phyloP scores from a whole-genome alignment of 2,888 invertebrate genomes.

The Drosophila ezoana region DNA sequence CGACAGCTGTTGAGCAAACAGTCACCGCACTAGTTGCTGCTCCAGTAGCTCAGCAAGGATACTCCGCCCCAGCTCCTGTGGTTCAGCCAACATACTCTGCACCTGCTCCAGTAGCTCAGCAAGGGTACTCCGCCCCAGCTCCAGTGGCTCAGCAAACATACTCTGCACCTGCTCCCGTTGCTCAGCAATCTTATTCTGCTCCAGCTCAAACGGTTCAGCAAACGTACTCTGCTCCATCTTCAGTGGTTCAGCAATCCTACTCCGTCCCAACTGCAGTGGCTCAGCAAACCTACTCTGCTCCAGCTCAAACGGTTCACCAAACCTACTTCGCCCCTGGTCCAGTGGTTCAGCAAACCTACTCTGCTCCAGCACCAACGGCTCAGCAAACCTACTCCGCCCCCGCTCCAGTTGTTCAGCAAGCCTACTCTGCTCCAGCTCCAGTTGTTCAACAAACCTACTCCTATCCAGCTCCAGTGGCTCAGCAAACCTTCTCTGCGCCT shows the following conservation, averaged over 20 bases:
- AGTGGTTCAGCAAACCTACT: slow-evolving; percentile 5
- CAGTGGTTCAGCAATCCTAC: slow-evolving; percentile 11
- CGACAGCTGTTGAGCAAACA: slow-evolving; percentile 29
- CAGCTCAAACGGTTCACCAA: slow-evolving; percentile 4
- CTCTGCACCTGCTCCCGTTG: slow-evolving; percentile 36
- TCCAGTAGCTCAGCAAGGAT: slow-evolving; percentile 29
- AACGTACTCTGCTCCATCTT: neutral
- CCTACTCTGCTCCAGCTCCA: neutral
- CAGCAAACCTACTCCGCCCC: slow-evolving; percentile 21
- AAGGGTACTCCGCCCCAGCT: slow-evolving; percentile 29
- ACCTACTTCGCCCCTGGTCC: slow-evolving; percentile 20
- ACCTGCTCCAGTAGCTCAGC: slow-evolving; percentile 33
- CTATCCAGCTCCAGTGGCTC: slow-evolving; percentile 25
- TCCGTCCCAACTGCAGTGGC: slow-evolving; percentile 22
- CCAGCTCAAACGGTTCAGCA: slow-evolving; percentile 10
- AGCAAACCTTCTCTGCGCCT: neutral
- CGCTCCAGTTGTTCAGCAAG: slow-evolving; percentile 18
- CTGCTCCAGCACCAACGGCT: neutral
- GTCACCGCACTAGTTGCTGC: slow-evolving; percentile 32
- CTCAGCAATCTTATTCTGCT: neutral
- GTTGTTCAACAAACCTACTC: slow-evolving; percentile 19
- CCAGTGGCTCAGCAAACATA: slow-evolving; percentile 31
- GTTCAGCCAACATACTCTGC: slow-evolving; percentile 35
- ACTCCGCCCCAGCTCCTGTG: slow-evolving; percentile 29
- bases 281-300: slow-evolving; percentile 1